Base-by-base conservation (phyloP, 1,140 invertebrate genomes). In the Colletes gigas region DNA sequence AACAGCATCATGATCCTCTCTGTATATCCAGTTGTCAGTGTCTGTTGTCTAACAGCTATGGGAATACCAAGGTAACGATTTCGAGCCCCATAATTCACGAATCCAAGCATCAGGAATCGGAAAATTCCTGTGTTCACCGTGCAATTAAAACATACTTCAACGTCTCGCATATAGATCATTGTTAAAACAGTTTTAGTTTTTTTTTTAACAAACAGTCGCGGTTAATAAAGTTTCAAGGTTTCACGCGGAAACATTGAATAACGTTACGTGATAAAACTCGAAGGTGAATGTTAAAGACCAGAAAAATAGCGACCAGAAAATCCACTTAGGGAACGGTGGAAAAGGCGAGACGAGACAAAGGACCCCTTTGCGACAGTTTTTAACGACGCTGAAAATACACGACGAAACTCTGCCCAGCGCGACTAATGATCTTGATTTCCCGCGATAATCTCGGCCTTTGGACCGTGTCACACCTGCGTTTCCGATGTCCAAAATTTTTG, bases 1-100 rank as follows among this genome's bases (percentile, higher is more conserved):
- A 93, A 92, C 72, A 72, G 82, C 30, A 82, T 92, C 14, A 47
- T 89, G 12, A 83, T 93, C 47, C 65, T 93, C 8, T 90, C 83
- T 8, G 84, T 93, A 41, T 93, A 93, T 78, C 92, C 93, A 17
- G 84, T 93, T 47, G 88, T 89, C 1, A 91, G 89, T 9, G 62
- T 92, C n/a, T 91, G 90, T 74, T 91, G 92, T 84, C 88, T 93
- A 0, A 81, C 89, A 59, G 89, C 91, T 14, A 86, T 93, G 54
- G 89, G 89, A 0, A 84, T 93, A 21, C 93, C 93, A 70, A 93
- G 93, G 93, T 93, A 88, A 50, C 44, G 6, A 47, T 8, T 30
- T 47, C 44, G 44, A 8, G 3, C 44, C 44, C 6, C 44, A 9
- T 47, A 6, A 9, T 8, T 3, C 44, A 47, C 9, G 6, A 47